phyloP scores from a whole-genome alignment of 1,140 invertebrate genomes.

The Gonioctena quinquepunctata region DNA sequence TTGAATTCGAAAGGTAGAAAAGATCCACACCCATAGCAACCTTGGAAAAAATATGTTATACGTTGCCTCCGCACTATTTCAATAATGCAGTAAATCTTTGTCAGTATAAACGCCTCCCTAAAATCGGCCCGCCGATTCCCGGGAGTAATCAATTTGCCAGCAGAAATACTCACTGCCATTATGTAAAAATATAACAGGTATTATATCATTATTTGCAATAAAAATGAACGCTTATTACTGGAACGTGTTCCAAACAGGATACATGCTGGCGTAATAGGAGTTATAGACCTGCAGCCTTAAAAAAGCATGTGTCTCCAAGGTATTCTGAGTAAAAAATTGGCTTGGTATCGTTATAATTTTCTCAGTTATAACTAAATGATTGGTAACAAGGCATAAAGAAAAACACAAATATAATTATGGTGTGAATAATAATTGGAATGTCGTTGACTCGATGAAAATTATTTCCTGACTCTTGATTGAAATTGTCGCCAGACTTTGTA shows the following conservation, averaged over 20 bases:
- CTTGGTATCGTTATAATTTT: neutral
- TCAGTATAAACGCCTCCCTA: neutral
- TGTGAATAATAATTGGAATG: neutral
- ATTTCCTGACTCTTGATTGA: neutral
- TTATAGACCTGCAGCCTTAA: neutral
- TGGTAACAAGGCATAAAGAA: neutral
- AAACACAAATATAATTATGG: neutral
- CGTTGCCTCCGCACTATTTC: too few species aligned
- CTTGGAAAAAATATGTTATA: too few species aligned
- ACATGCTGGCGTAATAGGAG: neutral
- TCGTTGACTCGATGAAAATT: neutral
- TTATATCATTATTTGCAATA: neutral
- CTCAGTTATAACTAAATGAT: neutral
- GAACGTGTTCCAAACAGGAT: neutral
- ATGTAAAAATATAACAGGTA: neutral
- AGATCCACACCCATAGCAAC: too few species aligned
- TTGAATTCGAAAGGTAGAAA: too few species aligned
- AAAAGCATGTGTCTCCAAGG: neutral
- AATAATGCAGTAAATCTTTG: neutral
- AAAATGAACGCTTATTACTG: neutral
- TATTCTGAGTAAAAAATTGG: neutral
- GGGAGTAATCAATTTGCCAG: neutral
- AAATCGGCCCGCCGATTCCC: neutral
- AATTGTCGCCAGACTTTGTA: too few species aligned
- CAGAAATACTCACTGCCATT: neutral